Evolutionary conservation across 2,113 vertebrate species (phyloP), one percentile per base, ranked within the genome.

Genomic region (Scalopus aquaticus): DNA sequence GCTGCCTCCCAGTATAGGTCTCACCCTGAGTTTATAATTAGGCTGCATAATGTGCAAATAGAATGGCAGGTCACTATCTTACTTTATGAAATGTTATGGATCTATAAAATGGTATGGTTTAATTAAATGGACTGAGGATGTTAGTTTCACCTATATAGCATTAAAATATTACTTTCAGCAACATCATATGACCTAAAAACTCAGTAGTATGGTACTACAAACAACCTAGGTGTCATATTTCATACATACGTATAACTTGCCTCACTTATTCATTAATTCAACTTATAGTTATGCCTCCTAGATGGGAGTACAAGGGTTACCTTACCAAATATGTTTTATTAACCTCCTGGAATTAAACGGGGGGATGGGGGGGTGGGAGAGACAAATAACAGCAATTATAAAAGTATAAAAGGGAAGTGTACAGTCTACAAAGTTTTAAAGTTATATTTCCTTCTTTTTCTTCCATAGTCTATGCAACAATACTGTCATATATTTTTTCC

Each of bases 1-100:
- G 81, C 91, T 88, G 67, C 78, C 73, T 97, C 85, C 44, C 24
- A 30, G 88, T 81, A 81, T 37, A 58, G 81, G 78, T 74, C 94
- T 94, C 89, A 95, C 88, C 85, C 73, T 49, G 56, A 94, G 94
- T 92, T 95, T 94, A 90, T 92, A 95, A 95, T 96, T 96, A 96
- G 91, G 78, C 73, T 88, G 69, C 91, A 80, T 92, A 96, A 95
- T 88, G 81, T 92, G 77, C 56, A 94, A 77, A 95, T 9, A 77
- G 88, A 94, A 95, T 81, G 81, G 86, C 73, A 51, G 72, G 19
- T 92, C 67, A 88, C 76, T 20, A 62, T 58, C 78, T 84, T n/a
- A 8, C 90, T 95, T 95, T 84, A 94, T 78, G 85, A 90, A 92
- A 95, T 37, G 54, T 24, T 81, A 85, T 35, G 17, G 22, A 87